These are phyloP conservation scores for Penaeus indicus DNA, from an alignment of 1,140 invertebrate species.

Conservation along the genomic window DNA sequence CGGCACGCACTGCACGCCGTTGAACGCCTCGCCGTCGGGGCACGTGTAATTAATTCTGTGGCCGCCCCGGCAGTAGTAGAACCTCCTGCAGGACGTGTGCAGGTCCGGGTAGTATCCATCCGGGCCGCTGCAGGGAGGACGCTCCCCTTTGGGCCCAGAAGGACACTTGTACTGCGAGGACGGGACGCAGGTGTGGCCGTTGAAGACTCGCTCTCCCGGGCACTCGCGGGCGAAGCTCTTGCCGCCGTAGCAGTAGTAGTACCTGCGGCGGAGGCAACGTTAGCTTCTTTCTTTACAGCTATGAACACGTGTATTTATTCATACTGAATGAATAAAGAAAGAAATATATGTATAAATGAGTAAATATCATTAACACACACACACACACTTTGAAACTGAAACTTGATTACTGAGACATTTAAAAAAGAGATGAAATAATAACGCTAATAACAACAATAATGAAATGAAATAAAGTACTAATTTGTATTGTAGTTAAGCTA, in stretches of 20 bases:
- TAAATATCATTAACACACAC: too few species aligned
- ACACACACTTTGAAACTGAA: too few species aligned
- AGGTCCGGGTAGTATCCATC: constrained; percentile 37
- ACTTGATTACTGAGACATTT: too few species aligned
- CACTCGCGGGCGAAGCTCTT: not conserved
- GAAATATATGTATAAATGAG: too few species aligned
- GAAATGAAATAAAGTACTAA: too few species aligned
- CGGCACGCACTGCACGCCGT: not conserved
- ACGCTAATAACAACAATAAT: too few species aligned
- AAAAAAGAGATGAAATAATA: too few species aligned
- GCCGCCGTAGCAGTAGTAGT: constrained; percentile 39
- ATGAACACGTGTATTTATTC: too few species aligned
- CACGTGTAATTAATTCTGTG: constrained; percentile 20
- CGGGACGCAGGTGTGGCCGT: constrained; percentile 29
- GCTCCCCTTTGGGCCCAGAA: not conserved
- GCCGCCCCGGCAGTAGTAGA: constrained; percentile 3
- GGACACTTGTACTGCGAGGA: constrained; percentile 37
- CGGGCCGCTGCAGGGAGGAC: not conserved
- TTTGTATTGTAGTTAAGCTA: too few species aligned
- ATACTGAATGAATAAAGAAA: too few species aligned
- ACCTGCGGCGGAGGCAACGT: constrained; percentile 6
- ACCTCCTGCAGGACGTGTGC: not conserved
- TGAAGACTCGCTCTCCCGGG: not conserved
- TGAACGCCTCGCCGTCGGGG: not conserved
- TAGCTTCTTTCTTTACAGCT: too few species aligned